phyloP scores from a whole-genome alignment of 2,113 vertebrate species.

The Tiliqua scincoides region DNA sequence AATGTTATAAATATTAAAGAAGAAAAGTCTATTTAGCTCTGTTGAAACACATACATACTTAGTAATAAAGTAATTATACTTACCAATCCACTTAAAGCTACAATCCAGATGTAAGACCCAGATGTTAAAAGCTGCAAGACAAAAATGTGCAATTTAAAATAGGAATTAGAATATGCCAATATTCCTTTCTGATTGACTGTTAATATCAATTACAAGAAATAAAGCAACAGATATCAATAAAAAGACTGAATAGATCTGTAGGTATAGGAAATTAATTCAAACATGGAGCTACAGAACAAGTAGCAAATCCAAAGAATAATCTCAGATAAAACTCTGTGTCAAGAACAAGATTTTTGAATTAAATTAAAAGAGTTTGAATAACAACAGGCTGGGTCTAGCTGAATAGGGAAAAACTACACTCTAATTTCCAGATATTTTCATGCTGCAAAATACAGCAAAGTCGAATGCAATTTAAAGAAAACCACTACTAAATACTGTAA shows the following conservation, averaged over 20 bases:
- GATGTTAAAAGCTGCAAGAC: conserved; percentile 89
- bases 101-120: conserved; percentile 92
- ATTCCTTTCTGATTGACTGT: neutral
- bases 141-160: conserved; percentile 70
- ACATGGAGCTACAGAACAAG: conserved; percentile 36
- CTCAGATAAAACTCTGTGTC: neutral
- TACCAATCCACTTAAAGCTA: conserved; percentile 95
- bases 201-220: neutral
- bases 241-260: neutral
- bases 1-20: neutral
- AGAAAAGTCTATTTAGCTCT: neutral
- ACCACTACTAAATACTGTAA: no score
- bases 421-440: neutral
- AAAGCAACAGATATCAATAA: neutral
- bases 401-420: neutral
- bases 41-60: conserved; percentile 24
- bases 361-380: conserved; percentile 15
- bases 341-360: conserved; percentile 15
- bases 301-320: neutral
- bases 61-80: conserved; percentile 73
- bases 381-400: neutral
- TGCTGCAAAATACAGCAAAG: neutral
- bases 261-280: neutral
- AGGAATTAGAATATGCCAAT: conserved; percentile 33
- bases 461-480: conserved; percentile 20